phyloP scores from a whole-genome alignment of 1,140 invertebrate species.

The Nylanderia fulva region DNA sequence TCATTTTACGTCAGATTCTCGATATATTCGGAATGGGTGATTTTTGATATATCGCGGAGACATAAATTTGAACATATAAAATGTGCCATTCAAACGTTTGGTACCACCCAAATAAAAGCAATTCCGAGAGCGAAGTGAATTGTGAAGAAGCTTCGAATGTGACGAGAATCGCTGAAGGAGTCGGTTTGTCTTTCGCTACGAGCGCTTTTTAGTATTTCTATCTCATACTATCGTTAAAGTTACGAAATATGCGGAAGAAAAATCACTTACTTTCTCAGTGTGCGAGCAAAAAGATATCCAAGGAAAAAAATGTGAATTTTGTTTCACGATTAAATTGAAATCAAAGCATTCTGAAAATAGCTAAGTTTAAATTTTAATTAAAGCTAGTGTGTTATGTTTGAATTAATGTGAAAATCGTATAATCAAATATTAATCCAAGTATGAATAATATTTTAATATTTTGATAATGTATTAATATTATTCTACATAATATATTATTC shows the following conservation, averaged over 20 bases:
- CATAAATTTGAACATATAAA: constrained; percentile 22
- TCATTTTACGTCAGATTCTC: not conserved
- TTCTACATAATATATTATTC: no score
- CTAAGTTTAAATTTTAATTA: not conserved
- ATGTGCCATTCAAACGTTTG: constrained; percentile 12
- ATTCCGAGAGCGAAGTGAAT: constrained; percentile 38
- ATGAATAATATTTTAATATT: not conserved
- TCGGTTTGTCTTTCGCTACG: constrained; percentile 25
- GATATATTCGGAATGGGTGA: not conserved
- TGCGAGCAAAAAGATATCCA: not conserved
- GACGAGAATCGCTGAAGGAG: constrained; percentile 56
- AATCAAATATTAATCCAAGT: not conserved
- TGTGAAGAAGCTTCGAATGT: constrained; percentile 59
- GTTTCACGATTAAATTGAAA: constrained; percentile 34
- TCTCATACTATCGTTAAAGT: constrained; percentile 35
- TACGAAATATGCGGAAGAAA: constrained; percentile 14
- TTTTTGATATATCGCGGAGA: not conserved
- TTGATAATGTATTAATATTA: not conserved
- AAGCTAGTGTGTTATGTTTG: not conserved
- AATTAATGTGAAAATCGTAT: not conserved
- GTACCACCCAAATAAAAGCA: constrained; percentile 26
- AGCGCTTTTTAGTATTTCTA: constrained; percentile 41
- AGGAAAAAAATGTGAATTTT: constrained; percentile 15
- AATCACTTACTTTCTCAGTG: constrained; percentile 30
- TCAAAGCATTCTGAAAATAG: not conserved